Evolutionary conservation across 2,888 invertebrate genomes (phyloP).

Genomic region (Phengaris arion): DNA sequence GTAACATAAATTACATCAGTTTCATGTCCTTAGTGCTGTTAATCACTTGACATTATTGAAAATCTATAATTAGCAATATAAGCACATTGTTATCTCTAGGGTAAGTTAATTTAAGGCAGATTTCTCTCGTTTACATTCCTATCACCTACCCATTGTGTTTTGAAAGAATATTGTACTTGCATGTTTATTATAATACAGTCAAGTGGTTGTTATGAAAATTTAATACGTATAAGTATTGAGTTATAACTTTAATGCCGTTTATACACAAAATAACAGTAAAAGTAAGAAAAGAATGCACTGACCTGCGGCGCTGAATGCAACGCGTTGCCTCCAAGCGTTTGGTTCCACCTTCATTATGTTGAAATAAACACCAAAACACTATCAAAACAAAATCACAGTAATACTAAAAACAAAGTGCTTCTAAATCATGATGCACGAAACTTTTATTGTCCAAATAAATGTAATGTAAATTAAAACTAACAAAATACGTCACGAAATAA

Average conservation of each 20-base stretch:
- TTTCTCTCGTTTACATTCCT: constrained; percentile 7
- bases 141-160: constrained; percentile 13
- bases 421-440: constrained; percentile 49
- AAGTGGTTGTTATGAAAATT: background rate
- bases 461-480: constrained; percentile 54
- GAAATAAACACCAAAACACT: constrained; percentile 61
- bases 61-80: background rate
- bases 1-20: too few relatives aligned
- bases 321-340: constrained; percentile 63
- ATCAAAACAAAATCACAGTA: constrained; percentile 39
- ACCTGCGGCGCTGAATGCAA: constrained; percentile 66
- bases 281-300: constrained; percentile 48
- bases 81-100: background rate
- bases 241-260: background rate
- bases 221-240: background rate
- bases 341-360: constrained; percentile 70
- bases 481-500: constrained; percentile 55
- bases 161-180: background rate
- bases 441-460: constrained; percentile 39
- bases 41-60: background rate
- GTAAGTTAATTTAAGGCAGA: background rate
- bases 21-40: too few relatives aligned
- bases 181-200: background rate
- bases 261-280: constrained; percentile 18
- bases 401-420: constrained; percentile 31